These are phyloP conservation scores for Porites rus DNA, from an alignment of 92 coral and sea anemone genomes.

Conservation along the genomic window DNA sequence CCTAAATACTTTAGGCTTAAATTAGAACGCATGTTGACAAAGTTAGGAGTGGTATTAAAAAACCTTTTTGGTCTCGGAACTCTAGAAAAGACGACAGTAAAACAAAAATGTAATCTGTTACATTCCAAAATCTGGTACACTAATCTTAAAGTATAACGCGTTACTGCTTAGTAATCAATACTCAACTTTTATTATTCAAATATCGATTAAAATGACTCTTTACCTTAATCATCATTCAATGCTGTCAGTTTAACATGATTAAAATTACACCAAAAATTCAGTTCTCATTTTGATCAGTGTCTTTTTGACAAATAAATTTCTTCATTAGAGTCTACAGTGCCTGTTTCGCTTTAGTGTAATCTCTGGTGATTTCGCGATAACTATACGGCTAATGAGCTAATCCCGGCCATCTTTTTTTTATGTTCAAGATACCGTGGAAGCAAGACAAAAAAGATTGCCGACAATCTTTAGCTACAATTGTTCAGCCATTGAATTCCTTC, in stretches of 20 bases:
- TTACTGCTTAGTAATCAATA: too few relatives aligned
- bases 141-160: not conserved
- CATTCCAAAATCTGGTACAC: not conserved
- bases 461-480: not conserved
- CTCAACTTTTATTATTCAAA: too few relatives aligned
- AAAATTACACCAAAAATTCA: too few relatives aligned
- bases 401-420: not conserved
- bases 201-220: too few relatives aligned
- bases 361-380: too few relatives aligned
- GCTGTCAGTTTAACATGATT: too few relatives aligned
- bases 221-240: too few relatives aligned
- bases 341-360: too few relatives aligned
- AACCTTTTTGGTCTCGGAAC: not conserved
- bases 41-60: not conserved
- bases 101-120: not conserved
- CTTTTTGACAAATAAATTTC: too few relatives aligned
- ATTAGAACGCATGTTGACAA: constrained; percentile 29
- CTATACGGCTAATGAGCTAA: not conserved
- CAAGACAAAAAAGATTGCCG: not conserved
- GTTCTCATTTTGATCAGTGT: too few relatives aligned
- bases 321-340: too few relatives aligned
- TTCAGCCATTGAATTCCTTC: not conserved
- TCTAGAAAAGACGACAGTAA: constrained; percentile 7
- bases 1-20: constrained; percentile 41
- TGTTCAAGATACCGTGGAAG: not conserved